Base-by-base conservation (phyloP, 2,113 vertebrate species). In the Halichoeres trimaculatus region DNA sequence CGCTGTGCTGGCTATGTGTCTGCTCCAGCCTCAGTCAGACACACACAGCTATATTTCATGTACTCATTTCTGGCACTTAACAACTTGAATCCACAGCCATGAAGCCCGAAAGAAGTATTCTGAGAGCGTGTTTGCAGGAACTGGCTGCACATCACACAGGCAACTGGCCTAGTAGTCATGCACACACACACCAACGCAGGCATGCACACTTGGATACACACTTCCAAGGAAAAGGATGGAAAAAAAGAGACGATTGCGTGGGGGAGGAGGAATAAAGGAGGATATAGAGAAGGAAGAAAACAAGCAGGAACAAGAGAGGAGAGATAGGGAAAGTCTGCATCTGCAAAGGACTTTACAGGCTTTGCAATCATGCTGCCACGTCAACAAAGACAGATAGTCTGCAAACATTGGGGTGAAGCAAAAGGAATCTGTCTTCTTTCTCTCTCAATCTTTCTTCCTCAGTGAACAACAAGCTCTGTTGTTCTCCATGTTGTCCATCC, bases 81-180 rank as follows among this genome's bases (percentile, higher is more conserved):
- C 71, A 76, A 79, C 81, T 84, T 61, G 19, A 81, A 84, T 80
- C 77, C 70, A 77, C 67, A 81, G 74, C 67, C 55, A 30, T 38
- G 63, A 56, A 81, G 69, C 57, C 70, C 45, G 43, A 66, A 48
- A 80, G 69, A 66, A 66, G 69, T 76, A 62, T 78, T 80, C 61
- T 65, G 84, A 73, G 68, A 83, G 84, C 67, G 56, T 78, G 70
- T 88, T 73, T 58, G 82, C 50, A 78, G 69, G 76, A 85, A 69
- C 65, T 92, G 90, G 90, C 90, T 56, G 65, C 78, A 82, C 84
- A 90, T 90, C 91, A 91, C 84, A 87, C 76, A 76, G 74, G 71
- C 74, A 80, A 74, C 68, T 73, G 74, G 83, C 90, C 75, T 69
- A 65, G 75, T 72, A 75, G 76, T 76, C 68, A 54, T 30, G 38